Conservation (phyloP, 2,113 vertebrate genomes). For the Rhombomys opimus region DNA sequence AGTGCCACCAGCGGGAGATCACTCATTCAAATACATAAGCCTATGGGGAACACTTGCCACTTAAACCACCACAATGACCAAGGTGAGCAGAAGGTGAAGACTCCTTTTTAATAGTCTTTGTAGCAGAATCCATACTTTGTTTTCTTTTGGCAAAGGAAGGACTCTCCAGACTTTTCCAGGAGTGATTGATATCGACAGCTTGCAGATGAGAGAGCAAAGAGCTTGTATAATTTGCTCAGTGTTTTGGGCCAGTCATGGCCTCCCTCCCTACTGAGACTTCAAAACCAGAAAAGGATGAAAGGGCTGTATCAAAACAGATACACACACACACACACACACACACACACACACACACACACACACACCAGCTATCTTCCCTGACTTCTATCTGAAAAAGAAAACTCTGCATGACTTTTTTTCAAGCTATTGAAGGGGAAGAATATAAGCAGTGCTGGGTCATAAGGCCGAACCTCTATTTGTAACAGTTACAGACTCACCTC, state of each 20-base stretch:
- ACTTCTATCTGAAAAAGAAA: slow-evolving; percentile 39
- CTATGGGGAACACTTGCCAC: neutral
- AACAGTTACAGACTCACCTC: neutral
- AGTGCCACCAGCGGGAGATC: neutral
- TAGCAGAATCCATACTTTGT: neutral
- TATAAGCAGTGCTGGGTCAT: neutral
- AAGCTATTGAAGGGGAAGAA: neutral
- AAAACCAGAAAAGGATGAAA: neutral
- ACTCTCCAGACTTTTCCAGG: accelerated
- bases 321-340: neutral
- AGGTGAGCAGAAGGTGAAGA: neutral
- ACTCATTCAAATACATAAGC: neutral
- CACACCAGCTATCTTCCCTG: neutral
- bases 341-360: neutral
- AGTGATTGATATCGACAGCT: neutral
- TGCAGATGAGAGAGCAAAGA: neutral
- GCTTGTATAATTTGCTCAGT: neutral
- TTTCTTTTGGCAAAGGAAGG: neutral
- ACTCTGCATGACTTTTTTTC: neutral
- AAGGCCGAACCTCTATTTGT: neutral
- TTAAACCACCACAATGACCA: neutral
- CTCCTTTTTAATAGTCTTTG: neutral
- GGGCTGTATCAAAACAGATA: neutral
- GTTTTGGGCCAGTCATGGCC: neutral
- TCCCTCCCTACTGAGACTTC: slow-evolving; percentile 53